Base-by-base conservation (phyloP, 2,888 invertebrate genomes). In the Dicyrtomina minuta region DNA sequence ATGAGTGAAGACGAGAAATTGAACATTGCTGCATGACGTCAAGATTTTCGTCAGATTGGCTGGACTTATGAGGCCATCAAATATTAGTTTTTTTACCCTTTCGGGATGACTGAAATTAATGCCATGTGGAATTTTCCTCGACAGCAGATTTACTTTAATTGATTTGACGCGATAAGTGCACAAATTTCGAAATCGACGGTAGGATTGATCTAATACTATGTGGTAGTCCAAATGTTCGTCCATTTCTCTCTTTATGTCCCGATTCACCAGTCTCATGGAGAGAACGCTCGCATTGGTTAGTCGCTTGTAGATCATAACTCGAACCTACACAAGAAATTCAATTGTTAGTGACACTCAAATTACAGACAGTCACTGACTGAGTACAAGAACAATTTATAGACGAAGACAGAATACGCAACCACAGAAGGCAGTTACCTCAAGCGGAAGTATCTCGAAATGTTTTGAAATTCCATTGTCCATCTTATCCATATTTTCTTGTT, bases 141-240 rank as follows among this genome's bases (percentile, higher is more conserved):
- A 68, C 24, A 77, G 70, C 17, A 64, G 51, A 49, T 64, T 65
- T 20, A 77, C 55, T 17, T 68, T 72, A 51, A 74, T 72, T 10
- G 73, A 70, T 27, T 43, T 59, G 4, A 76, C 56, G 1, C 71
- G 75, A 39, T 60, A 69, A 33, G 44, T 51, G n/a, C 67, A 68
- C 0, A 76, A 56, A 26, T 69, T 66, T 15, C 74, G 68, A 43
- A 70, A 72, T 20, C 69, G 53, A 2, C 69, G 46, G 44, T 72
- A 75, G 12, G 51, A 26, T 27, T 76, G 77, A 46, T 67, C 67
- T 24, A 75, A 72, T n/a, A 74, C 66, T 0, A 74, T 39, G 24
- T 75, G 73, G 39, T 74, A 75, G 17, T 74, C 72, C n/a, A 75
- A 22, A 43, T 72, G 66, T 51, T 71, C 70, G 10, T 77, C 77